Percentiles rank a stretch among this genome's conserved stretches.
Conservation (phyloP, 1,140 invertebrate species). For the Drosophila triauraria region DNA sequence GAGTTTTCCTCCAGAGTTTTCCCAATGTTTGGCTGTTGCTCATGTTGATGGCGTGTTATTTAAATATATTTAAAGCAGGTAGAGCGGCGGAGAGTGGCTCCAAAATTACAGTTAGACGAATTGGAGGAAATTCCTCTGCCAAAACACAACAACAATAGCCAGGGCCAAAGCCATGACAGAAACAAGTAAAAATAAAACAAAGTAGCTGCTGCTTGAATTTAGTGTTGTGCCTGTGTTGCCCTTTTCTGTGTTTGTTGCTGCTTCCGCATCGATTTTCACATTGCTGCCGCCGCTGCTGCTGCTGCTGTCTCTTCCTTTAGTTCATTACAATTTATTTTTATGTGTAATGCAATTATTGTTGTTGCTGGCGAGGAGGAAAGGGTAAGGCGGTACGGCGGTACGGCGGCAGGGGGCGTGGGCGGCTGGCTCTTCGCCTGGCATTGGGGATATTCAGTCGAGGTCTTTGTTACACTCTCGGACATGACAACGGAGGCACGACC, state of each 20-base stretch:
- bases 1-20: background rate
- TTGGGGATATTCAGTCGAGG: constrained; percentile 58
- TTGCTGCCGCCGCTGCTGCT: constrained; percentile 51
- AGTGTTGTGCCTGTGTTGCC: constrained; percentile 38
- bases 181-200: constrained; percentile 33
- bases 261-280: constrained; percentile 82
- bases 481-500: constrained; percentile 81
- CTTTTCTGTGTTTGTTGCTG: constrained; percentile 61
- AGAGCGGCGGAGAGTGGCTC: constrained; percentile 9
- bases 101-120: constrained; percentile 53
- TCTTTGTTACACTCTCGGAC: constrained; percentile 82
- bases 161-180: background rate
- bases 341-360: constrained; percentile 82
- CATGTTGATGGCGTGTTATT: constrained; percentile 57
- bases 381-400: constrained; percentile 42
- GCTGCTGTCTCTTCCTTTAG: constrained; percentile 66
- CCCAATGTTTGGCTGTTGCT: constrained; percentile 34
- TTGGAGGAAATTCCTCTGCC: constrained; percentile 44
- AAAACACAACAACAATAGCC: constrained; percentile 5
- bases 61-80: constrained; percentile 59
- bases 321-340: constrained; percentile 84
- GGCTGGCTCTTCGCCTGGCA: constrained; percentile 13
- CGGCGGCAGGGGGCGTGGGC: background rate
- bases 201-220: constrained; percentile 41
- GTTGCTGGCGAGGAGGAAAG: constrained; percentile 52